phyloP scores from a whole-genome alignment of 1,140 invertebrate species.

The Drosophila mayri region DNA sequence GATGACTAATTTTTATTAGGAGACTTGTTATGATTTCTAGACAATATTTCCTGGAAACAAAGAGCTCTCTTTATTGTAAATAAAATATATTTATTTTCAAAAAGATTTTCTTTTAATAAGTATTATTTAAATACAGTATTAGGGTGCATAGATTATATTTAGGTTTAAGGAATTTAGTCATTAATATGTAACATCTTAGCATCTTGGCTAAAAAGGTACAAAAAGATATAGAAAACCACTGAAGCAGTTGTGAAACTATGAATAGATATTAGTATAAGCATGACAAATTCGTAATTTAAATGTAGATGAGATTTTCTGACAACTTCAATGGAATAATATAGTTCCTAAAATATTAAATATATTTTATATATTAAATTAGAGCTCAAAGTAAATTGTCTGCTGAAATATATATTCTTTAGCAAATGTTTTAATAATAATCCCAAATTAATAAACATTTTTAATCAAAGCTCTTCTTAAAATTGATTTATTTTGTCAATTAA shows the following conservation, averaged over 20 bases:
- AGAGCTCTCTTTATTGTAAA: not conserved
- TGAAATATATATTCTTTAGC: not conserved
- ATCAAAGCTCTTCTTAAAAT: not conserved
- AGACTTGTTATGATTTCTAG: not conserved
- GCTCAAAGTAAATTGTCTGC: not conserved
- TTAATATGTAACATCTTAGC: not conserved
- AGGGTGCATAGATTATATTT: not conserved
- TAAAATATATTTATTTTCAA: not conserved
- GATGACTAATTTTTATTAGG: not conserved
- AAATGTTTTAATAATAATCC: too few relatives aligned
- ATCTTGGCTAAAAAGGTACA: not conserved
- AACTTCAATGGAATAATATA: not conserved
- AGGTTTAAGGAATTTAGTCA: not conserved
- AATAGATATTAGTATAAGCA: not conserved
- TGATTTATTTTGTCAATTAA: slow-evolving; percentile 1
- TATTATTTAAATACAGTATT: not conserved
- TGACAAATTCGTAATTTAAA: slow-evolving; percentile 7
- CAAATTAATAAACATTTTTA: not conserved
- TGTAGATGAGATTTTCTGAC: not conserved
- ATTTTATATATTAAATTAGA: too few relatives aligned
- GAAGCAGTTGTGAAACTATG: not conserved
- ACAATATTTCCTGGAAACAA: not conserved
- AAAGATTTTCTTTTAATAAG: not conserved
- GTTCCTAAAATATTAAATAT: not conserved
- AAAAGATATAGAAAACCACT: not conserved